Conservation (phyloP, 53 echinoderm and acorn worm species). For the Henricia sp. region DNA sequence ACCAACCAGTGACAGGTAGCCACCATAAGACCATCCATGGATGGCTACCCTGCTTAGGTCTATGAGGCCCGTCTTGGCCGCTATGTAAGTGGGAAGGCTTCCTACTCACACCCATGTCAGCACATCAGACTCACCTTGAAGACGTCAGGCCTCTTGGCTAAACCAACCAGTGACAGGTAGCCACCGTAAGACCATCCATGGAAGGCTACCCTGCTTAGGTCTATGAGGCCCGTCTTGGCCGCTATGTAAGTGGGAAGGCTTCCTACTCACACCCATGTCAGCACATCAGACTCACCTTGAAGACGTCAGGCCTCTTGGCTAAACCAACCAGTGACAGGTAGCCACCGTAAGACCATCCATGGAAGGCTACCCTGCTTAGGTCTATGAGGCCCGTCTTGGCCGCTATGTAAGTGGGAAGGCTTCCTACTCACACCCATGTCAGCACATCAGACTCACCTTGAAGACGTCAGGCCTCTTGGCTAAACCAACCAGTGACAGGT, state of each 20-base stretch:
- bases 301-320: constrained; percentile 89
- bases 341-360: constrained; percentile 98
- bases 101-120: too few relatives aligned
- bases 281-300: constrained; percentile 86
- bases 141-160: constrained; percentile 89
- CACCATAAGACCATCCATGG: constrained; percentile 98
- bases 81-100: too few relatives aligned
- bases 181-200: constrained; percentile 99
- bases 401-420: too few relatives aligned
- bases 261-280: too few relatives aligned
- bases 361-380: constrained; percentile 86
- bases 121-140: constrained; percentile 89
- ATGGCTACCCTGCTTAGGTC: constrained; percentile 90
- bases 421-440: too few relatives aligned
- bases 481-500: constrained; percentile 87
- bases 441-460: constrained; percentile 85
- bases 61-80: constrained; percentile 82
- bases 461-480: constrained; percentile 91
- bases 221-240: constrained; percentile 82
- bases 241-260: too few relatives aligned
- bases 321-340: constrained; percentile 91
- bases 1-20: constrained; percentile 90
- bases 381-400: constrained; percentile 86
- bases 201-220: constrained; percentile 85
- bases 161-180: constrained; percentile 87